Conservation (phyloP, 2,797 vertebrate species). For the Karalla daura region DNA sequence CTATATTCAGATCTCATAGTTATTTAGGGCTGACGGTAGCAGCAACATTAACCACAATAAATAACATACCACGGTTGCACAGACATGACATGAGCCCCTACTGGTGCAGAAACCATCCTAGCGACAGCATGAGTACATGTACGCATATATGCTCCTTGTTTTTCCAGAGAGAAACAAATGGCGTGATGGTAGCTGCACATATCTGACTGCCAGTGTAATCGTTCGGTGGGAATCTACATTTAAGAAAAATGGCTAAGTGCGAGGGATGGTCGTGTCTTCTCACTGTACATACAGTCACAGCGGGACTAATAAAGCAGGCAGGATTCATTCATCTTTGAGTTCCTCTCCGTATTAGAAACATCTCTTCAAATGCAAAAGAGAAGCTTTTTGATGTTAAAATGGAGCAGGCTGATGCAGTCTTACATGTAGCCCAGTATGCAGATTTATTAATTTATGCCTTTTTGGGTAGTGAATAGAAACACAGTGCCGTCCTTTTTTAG, state of each 20-base stretch:
- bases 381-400: slow-evolving; percentile 39
- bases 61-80: no score
- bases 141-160: not conserved
- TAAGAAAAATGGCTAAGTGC: no score
- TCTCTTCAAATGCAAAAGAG: slow-evolving; percentile 29
- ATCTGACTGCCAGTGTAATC: no score
- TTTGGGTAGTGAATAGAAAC: slow-evolving; percentile 42
- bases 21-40: not conserved
- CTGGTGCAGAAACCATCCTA: no score
- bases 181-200: not conserved
- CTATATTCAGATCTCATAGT: not conserved
- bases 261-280: not conserved
- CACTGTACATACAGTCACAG: slow-evolving; percentile 1
- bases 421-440: slow-evolving; percentile 42
- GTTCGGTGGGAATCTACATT: no score
- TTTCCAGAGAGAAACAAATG: not conserved
- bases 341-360: slow-evolving; percentile 22
- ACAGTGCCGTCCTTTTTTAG: slow-evolving; percentile 32
- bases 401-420: slow-evolving; percentile 6
- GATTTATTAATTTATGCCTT: slow-evolving; percentile 66
- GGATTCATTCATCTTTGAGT: slow-evolving; percentile 30
- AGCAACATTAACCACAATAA: not conserved
- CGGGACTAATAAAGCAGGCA: not conserved
- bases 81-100: no score
- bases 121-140: not conserved